Base-by-base conservation (phyloP, 2,888 invertebrate genomes). In the Tetragonula carbonaria region DNA sequence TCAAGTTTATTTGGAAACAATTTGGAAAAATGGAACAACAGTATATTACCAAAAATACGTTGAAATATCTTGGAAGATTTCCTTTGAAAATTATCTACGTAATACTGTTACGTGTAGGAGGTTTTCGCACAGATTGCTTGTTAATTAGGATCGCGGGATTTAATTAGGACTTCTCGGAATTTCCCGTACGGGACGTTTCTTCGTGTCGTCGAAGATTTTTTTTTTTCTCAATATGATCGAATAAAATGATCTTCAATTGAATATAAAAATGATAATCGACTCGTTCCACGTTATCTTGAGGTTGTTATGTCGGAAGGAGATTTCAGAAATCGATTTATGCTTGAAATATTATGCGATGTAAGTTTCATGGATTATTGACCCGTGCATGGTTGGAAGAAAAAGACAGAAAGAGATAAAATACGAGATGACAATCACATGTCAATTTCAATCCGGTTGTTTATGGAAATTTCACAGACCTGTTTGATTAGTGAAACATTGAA, bases 121-220 rank as follows among this genome's bases (percentile, higher is more conserved):
- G 50, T 38, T 21, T 38, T 59, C 21, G 51, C 33, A 28, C 45
- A 23, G 21, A 23, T 23, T 23, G 45, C 28, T 38, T 67, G 76
- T 59, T 62, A 63, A 79, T 76, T 38, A 33, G 33, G 16, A 2
- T 8, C 16, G 4, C 8, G 14, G 1, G 28, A 28, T 28, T 28
- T 28, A 28, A 28, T 28, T 28, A 28, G 28, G 8, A 18, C 21
- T 53, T 21, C n/a, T 45, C 2, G 79, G 76, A 28, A 76, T 76
- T 79, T 33, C 68, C 78, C 53, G 59, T 8, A 5, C 33, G 67
- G 38, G 38, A 53, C 28, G 50, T n/a, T 33, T 53, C 18, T n/a
- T 50, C 57, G 62, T 2, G 13, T 13, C 33, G 18, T 65, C 65
- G 13, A n/a, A 21, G 8, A 57, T 21, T 8, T n/a, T n/a, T 33